A percentile compares a stretch with the other conserved stretches of the same genome.
These are phyloP conservation scores for Lytechinus variegatus DNA, from an alignment of 35 echinoderm and acorn worm species.

Conservation along the genomic window DNA sequence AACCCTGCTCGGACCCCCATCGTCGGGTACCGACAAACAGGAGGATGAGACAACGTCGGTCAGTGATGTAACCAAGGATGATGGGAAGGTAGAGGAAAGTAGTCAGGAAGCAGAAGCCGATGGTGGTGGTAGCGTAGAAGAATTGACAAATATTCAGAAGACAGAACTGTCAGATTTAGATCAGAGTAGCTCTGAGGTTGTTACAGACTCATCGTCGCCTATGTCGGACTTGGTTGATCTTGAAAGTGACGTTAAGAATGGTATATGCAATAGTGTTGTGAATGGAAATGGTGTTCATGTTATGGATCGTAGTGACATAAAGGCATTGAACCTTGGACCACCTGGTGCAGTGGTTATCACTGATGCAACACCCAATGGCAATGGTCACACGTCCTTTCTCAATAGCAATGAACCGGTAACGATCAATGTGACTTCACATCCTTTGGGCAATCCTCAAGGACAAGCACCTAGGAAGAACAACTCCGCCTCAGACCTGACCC, in stretches of 20 bases:
- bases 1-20: slow-evolving; percentile 68
- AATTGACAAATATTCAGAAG: background rate
- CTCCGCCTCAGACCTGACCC: slow-evolving; percentile 38
- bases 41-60: slow-evolving; percentile 51
- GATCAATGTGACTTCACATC: background rate
- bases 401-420: background rate
- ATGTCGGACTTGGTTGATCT: background rate
- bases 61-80: slow-evolving; percentile 18
- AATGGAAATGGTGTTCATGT: slow-evolving; percentile 24
- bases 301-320: background rate
- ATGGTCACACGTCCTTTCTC: background rate
- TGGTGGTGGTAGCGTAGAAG: slow-evolving; percentile 8
- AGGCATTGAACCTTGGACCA: slow-evolving; percentile 31
- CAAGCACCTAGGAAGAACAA: slow-evolving; percentile 13
- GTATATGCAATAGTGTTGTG: background rate
- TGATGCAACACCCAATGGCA: slow-evolving; percentile 18
- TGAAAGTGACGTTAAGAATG: background rate
- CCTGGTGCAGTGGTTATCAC: slow-evolving; percentile 62
- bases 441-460: background rate
- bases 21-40: slow-evolving; percentile 23
- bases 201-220: background rate
- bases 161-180: background rate
- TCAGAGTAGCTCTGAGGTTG: background rate
- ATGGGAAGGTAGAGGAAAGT: slow-evolving; percentile 29
- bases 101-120: slow-evolving; percentile 44